Evolutionary conservation across 2,888 invertebrate genomes (phyloP).

Genomic region (Pheosia tremula): DNA sequence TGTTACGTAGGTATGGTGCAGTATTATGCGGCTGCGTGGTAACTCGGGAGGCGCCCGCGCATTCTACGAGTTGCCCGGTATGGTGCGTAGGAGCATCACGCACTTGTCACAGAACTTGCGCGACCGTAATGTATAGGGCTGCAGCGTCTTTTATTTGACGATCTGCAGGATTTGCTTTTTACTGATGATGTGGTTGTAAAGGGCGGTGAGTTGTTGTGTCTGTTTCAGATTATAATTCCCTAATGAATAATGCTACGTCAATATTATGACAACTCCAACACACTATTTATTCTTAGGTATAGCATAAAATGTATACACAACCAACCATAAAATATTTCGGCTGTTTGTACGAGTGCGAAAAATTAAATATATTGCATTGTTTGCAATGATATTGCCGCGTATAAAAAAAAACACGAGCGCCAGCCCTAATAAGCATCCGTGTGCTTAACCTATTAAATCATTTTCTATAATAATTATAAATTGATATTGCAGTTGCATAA

Average conservation of each 20-base stretch:
- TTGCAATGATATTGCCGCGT: not conserved
- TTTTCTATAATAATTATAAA: slow-evolving; percentile 38
- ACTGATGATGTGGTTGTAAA: no score
- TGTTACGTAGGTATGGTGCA: slow-evolving; percentile 16
- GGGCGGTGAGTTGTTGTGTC: no score
- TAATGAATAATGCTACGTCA: no score
- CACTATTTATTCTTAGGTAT: no score
- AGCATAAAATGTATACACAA: slow-evolving; percentile 3
- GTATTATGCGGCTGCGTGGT: slow-evolving; percentile 27
- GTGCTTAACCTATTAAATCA: slow-evolving; percentile 61
- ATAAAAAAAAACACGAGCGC: not conserved
- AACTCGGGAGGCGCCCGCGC: slow-evolving; percentile 46
- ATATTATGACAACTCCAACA: no score
- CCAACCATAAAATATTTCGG: slow-evolving; percentile 4
- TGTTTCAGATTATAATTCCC: no score
- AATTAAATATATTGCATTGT: not conserved
- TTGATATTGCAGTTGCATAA: slow-evolving; percentile 28
- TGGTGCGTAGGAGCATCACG: slow-evolving; percentile 48
- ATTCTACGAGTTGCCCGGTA: slow-evolving; percentile 74
- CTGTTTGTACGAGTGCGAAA: slow-evolving; percentile 2
- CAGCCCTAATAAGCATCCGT: slow-evolving; percentile 50
- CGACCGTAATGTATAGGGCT: slow-evolving; percentile 13
- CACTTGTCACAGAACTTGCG: slow-evolving; percentile 55
- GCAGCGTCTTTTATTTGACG: not conserved
- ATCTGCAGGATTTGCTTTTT: no score